Conservation (phyloP, 2,797 vertebrate species). For the Pseudopleuronectes americanus region DNA sequence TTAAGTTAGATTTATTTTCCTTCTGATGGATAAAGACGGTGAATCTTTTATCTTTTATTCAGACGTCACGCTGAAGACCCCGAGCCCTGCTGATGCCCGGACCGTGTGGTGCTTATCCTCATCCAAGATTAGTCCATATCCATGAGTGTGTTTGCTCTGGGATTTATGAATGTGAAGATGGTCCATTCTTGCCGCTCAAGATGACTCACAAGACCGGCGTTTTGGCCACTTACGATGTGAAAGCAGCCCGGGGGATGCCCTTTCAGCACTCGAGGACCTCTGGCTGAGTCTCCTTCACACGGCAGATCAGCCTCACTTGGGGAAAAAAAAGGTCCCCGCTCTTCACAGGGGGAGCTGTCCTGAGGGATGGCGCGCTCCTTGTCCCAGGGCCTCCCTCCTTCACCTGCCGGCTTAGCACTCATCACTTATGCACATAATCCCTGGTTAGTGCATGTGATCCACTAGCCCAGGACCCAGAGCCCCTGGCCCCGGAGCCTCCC, state of each 20-base stretch:
- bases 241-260: constrained; percentile 85
- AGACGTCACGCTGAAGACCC: constrained; percentile 5
- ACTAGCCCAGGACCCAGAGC: constrained; percentile 78
- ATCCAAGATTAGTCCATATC: constrained; percentile 67
- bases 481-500: constrained; percentile 69
- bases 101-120: constrained; percentile 54
- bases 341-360: constrained; percentile 71
- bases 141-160: constrained; percentile 78
- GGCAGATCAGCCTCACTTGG: constrained; percentile 82
- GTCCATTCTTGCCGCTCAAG: constrained; percentile 88
- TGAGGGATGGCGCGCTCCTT: constrained; percentile 69
- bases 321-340: constrained; percentile 66
- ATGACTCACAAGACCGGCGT: constrained; percentile 90
- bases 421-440: constrained; percentile 97
- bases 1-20: background rate
- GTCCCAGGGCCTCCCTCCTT: constrained; percentile 80
- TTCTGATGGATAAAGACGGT: background rate
- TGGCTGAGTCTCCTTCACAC: constrained; percentile 82
- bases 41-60: constrained; percentile 11
- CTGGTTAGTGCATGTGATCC: constrained; percentile 84
- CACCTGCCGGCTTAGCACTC: constrained; percentile 92
- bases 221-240: constrained; percentile 88
- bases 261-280: constrained; percentile 85
- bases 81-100: constrained; percentile 41
- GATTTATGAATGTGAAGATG: constrained; percentile 88